Conservation (phyloP, 2,888 invertebrate genomes). For the Tenthredo mesomela region DNA sequence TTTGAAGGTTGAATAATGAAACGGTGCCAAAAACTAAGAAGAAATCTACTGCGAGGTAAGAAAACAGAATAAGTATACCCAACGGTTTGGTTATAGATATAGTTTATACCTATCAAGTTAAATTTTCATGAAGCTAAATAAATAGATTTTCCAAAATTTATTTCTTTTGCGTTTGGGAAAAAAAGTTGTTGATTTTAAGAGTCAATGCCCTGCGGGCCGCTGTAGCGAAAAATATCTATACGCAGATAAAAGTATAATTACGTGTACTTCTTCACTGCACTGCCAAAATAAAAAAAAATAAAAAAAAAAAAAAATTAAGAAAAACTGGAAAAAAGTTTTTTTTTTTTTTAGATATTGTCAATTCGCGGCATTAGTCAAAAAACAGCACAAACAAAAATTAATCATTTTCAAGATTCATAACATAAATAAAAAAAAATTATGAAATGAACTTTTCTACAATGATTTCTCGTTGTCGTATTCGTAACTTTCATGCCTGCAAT, state of each 20-base stretch:
- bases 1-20: conserved; percentile 22
- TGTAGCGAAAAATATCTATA: not conserved
- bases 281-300: not conserved
- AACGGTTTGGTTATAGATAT: not conserved
- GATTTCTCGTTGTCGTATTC: no score
- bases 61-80: not conserved
- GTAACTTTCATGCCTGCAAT: not conserved
- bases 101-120: not conserved
- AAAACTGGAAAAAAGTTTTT: no score
- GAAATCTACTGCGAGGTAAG: conserved; percentile 5
- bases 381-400: not conserved
- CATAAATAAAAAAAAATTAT: not conserved
- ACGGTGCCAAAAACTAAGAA: conserved; percentile 22
- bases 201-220: not conserved
- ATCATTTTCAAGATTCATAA: not conserved
- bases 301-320: not conserved
- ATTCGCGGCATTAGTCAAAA: not conserved
- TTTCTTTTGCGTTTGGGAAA: not conserved
- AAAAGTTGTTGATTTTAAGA: not conserved
- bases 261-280: not conserved
- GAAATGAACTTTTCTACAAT: not conserved
- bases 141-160: not conserved
- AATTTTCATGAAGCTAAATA: not conserved
- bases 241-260: not conserved
- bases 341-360: not conserved